A percentile compares a stretch with the other conserved stretches of the same genome.
Evolutionary conservation across 2,888 invertebrate genomes (phyloP).

Genomic region (Pegoplata infirma): DNA sequence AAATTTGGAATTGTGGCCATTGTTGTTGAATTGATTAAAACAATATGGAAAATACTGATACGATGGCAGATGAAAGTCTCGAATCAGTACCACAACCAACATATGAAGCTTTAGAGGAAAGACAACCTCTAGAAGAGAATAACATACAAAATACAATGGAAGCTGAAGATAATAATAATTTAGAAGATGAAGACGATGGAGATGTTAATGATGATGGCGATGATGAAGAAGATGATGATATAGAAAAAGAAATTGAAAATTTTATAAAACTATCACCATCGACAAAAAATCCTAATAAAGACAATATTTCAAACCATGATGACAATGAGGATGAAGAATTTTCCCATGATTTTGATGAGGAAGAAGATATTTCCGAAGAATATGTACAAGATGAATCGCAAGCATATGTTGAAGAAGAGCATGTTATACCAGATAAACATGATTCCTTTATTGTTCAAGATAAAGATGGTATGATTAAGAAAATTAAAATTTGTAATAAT

Average conservation of each 20-base stretch:
- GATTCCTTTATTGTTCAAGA: conserved; percentile 40
- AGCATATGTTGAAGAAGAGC: conserved; percentile 6
- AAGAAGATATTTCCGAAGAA: conserved; percentile 38
- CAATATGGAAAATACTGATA: conserved; percentile 43
- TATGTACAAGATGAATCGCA: conserved; percentile 18
- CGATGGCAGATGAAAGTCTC: conserved; percentile 17
- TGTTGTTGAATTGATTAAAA: not conserved
- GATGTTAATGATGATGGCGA: conserved; percentile 3
- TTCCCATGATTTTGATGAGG: conserved; percentile 3
- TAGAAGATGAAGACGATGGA: conserved; percentile 18
- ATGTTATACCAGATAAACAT: conserved; percentile 31
- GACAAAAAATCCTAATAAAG: not conserved
- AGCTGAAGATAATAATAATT: conserved; percentile 20
- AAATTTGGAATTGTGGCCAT: not conserved
- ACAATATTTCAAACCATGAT: conserved; percentile 31
- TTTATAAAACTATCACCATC: not conserved
- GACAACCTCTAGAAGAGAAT: conserved; percentile 1
- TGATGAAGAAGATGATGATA: conserved; percentile 27
- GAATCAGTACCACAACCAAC: conserved; percentile 68
- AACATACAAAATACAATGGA: conserved; percentile 10
- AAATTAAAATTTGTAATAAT: conserved; percentile 41
- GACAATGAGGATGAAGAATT: conserved; percentile 45
- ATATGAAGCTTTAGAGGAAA: conserved; percentile 64
- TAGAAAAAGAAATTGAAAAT: conserved; percentile 15
- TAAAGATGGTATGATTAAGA: conserved; percentile 41